A percentile compares a stretch with the other conserved stretches of the same genome.
Evolutionary conservation across 1,140 invertebrate genomes (phyloP).

Genomic region (Acromyrmex charruanus): DNA sequence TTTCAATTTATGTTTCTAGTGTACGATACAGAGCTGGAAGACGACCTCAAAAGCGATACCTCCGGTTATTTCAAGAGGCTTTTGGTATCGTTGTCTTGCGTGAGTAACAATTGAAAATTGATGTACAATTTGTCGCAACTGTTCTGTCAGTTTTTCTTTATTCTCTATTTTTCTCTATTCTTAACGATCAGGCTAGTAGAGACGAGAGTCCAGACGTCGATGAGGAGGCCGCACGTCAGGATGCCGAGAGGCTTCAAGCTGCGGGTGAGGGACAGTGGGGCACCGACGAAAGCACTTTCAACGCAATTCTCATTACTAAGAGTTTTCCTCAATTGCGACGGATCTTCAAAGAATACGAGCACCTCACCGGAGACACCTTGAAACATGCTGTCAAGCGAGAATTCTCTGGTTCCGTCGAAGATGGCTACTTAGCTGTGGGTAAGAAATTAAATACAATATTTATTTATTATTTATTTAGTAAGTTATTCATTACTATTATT

Average conservation of each 20-base stretch:
- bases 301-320: slow-evolving; percentile 92
- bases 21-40: slow-evolving; percentile 92
- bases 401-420: slow-evolving; percentile 94
- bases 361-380: slow-evolving; percentile 92
- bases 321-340: slow-evolving; percentile 93
- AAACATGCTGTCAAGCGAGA: slow-evolving; percentile 95
- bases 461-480: background rate
- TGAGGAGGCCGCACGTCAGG: slow-evolving; percentile 89
- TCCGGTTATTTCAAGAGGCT: slow-evolving; percentile 95
- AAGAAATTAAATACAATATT: slow-evolving; percentile 75
- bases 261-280: slow-evolving; percentile 94
- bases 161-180: slow-evolving; percentile 32
- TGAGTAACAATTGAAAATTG: slow-evolving; percentile 84
- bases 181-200: slow-evolving; percentile 83
- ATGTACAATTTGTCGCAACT: background rate
- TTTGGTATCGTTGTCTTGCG: slow-evolving; percentile 91
- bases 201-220: slow-evolving; percentile 88
- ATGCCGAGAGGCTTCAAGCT: slow-evolving; percentile 90
- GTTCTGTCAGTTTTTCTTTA: slow-evolving; percentile 12
- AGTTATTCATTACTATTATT: background rate
- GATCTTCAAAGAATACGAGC: slow-evolving; percentile 93
- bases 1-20: slow-evolving; percentile 85
- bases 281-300: slow-evolving; percentile 95
- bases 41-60: slow-evolving; percentile 94
- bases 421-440: slow-evolving; percentile 95